These are phyloP conservation scores for Columba janthina DNA, from an alignment of 2,113 vertebrate genomes.

Conservation along the genomic window DNA sequence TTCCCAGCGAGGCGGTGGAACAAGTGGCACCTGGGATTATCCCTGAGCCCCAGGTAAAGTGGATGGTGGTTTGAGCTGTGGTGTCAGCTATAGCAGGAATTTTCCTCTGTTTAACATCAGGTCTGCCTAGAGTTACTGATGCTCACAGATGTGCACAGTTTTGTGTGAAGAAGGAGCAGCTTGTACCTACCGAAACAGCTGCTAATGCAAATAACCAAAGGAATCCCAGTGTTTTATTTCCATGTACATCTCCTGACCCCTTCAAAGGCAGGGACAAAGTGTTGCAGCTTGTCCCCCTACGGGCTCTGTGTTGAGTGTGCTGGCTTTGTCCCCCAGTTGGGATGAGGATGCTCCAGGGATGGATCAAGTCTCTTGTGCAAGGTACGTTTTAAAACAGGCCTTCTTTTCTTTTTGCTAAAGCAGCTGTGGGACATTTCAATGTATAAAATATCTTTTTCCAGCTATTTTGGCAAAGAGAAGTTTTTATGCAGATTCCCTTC, in stretches of 20 bases:
- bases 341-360: not conserved
- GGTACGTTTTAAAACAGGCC: not conserved
- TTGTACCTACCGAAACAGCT: not conserved
- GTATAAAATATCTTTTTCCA: not conserved
- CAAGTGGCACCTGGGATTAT: rapidly evolving
- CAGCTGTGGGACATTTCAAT: not conserved
- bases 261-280: too few species aligned
- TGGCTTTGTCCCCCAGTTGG: not conserved
- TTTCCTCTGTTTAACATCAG: too few species aligned
- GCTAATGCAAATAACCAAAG: not conserved
- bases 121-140: not conserved
- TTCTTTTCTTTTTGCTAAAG: not conserved
- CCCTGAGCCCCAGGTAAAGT: not conserved
- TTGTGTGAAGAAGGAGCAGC: not conserved
- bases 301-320: not conserved
- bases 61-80: too few species aligned
- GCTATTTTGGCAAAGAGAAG: not conserved
- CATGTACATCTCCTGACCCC: not conserved
- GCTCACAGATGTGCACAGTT: rapidly evolving
- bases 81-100: not conserved
- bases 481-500: not conserved
- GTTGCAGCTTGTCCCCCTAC: not conserved
- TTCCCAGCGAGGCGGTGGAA: not conserved
- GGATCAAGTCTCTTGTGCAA: not conserved
- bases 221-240: not conserved